These are phyloP conservation scores for Poliocrania exsul DNA, from an alignment of 2,797 vertebrate genomes.

Conservation along the genomic window DNA sequence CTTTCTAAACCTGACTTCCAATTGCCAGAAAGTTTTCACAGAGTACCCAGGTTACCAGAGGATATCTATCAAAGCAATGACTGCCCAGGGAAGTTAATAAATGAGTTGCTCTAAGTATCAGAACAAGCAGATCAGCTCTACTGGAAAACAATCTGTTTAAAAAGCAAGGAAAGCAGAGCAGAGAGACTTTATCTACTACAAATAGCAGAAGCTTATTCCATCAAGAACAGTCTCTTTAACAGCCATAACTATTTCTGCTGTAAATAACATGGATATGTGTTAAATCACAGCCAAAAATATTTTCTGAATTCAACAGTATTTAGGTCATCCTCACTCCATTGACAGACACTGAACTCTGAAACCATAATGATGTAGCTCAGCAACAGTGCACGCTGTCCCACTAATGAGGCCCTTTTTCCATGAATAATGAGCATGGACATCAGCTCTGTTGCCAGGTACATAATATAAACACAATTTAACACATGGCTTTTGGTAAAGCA, in stretches of 20 bases:
- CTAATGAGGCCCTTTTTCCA: conserved; percentile 79
- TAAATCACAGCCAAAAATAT: conserved; percentile 65
- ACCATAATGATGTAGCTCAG: conserved; percentile 68
- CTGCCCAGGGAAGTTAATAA: neutral
- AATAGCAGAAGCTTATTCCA: conserved; percentile 26
- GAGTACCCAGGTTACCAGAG: neutral
- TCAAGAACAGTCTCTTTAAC: conserved; percentile 49
- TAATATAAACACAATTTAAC: conserved; percentile 78
- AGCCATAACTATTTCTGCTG: conserved; percentile 61
- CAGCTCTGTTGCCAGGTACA: conserved; percentile 81
- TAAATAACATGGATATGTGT: conserved; percentile 50
- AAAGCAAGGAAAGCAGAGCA: neutral
- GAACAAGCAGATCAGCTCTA: neutral
- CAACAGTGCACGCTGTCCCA: conserved; percentile 65
- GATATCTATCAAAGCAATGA: neutral
- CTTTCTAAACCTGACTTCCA: neutral
- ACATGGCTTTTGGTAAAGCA: conserved; percentile 69
- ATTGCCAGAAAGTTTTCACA: conserved; percentile 4
- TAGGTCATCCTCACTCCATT: conserved; percentile 73
- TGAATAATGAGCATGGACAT: conserved; percentile 76
- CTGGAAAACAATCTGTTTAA: neutral
- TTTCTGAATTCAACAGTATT: conserved; percentile 65
- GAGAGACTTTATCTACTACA: neutral
- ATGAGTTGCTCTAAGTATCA: neutral
- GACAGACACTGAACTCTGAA: conserved; percentile 71